Percentiles rank a stretch among this genome's conserved stretches.
phyloP scores from a whole-genome alignment of 2,888 invertebrate species.

The Silvanus unidentatus region DNA sequence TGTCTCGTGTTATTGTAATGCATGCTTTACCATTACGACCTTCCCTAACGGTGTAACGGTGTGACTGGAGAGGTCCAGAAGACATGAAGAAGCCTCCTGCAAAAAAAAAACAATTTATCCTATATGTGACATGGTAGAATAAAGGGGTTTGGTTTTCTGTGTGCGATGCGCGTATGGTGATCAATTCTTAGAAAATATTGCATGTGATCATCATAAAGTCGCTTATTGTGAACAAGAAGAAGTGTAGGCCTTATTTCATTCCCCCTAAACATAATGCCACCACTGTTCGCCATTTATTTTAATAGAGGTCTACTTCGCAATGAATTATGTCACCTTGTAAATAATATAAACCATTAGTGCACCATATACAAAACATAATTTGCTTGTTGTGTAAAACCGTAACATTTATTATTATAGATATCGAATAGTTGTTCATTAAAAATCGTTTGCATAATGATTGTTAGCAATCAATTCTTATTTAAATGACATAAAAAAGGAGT shows the following conservation, averaged over 20 bases:
- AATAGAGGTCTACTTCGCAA: conserved; percentile 5
- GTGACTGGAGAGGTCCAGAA: no score
- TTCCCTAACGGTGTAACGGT: no score
- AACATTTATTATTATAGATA: no score
- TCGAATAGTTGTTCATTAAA: no score
- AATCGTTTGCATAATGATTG: no score
- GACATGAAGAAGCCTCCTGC: no score
- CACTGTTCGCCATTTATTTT: conserved; percentile 11
- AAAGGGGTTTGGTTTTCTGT: conserved; percentile 13
- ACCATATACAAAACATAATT: no score
- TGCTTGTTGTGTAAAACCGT: no score
- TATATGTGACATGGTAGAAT: conserved; percentile 16
- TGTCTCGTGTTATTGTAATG: conserved; percentile 11
- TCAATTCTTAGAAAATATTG: conserved; percentile 20
- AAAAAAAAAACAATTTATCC: conserved; percentile 18
- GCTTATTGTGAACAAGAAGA: conserved; percentile 17
- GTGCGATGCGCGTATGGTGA: conserved; percentile 11
- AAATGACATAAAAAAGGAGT: no score
- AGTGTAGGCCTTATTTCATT: conserved; percentile 16
- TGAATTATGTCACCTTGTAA: no score
- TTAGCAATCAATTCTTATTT: no score
- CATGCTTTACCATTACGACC: conserved; percentile 3
- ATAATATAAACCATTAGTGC: no score
- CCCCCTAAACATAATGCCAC: conserved; percentile 5
- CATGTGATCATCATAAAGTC: conserved; percentile 23